Evolutionary conservation across 2,797 vertebrate species (phyloP).

Genomic region (Gallinago solitaria): DNA sequence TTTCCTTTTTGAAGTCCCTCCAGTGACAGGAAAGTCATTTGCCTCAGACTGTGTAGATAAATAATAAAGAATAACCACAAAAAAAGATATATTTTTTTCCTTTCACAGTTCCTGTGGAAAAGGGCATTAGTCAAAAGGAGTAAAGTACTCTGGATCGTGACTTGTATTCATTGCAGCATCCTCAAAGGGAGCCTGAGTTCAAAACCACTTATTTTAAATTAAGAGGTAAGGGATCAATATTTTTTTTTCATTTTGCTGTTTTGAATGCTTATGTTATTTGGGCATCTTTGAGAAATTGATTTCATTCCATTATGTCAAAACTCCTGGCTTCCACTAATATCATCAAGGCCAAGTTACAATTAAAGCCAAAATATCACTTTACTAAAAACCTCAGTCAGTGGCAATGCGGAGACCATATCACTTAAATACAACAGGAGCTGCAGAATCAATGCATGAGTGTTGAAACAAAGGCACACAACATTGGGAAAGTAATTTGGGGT

Average conservation of each 20-base stretch:
- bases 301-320: background rate
- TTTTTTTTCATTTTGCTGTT: background rate
- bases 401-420: background rate
- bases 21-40: constrained; percentile 44
- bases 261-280: background rate
- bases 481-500: background rate
- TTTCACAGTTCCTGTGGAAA: constrained; percentile 28
- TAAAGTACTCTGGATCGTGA: constrained; percentile 1
- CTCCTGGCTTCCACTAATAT: background rate
- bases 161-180: constrained; percentile 1
- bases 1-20: constrained; percentile 55
- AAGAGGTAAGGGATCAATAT: constrained; percentile 18
- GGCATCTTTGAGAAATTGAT: background rate
- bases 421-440: background rate
- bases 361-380: background rate
- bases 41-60: constrained; percentile 34
- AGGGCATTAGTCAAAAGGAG: constrained; percentile 22
- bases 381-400: background rate
- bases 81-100: background rate
- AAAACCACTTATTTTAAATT: constrained; percentile 43
- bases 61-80: constrained; percentile 15
- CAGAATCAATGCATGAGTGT: background rate
- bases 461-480: background rate
- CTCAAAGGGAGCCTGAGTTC: constrained; percentile 24
- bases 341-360: background rate